Percentiles rank a stretch among this genome's conserved stretches.
Evolutionary conservation across 53 echinoderm and acorn worm species (phyloP).

Genomic region (Patiria pectinifera): DNA sequence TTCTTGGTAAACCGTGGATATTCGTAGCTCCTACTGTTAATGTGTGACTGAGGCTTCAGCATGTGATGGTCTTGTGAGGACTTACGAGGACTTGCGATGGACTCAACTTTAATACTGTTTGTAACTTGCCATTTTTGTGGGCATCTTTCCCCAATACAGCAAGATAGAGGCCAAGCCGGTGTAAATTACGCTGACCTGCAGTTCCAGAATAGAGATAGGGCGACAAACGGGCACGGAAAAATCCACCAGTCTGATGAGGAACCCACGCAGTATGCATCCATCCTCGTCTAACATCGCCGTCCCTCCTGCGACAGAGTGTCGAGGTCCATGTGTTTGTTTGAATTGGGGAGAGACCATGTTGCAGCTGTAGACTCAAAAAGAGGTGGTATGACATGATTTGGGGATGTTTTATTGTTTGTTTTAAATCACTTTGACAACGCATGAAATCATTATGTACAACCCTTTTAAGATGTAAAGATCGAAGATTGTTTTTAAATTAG

Average conservation of each 20-base stretch:
- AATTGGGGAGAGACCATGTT: constrained; percentile 27
- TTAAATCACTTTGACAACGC: no score
- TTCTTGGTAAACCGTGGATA: no score
- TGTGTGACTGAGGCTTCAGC: no score
- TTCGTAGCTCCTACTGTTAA: no score
- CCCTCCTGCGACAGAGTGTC: not conserved
- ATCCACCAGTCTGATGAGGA: constrained; percentile 20
- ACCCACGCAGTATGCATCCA: constrained; percentile 58
- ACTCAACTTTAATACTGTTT: not conserved
- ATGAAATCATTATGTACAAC: no score
- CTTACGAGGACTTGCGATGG: no score
- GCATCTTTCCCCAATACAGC: not conserved
- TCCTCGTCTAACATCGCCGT: constrained; percentile 26
- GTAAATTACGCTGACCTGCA: constrained; percentile 41
- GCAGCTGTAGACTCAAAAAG: constrained; percentile 25
- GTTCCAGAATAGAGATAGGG: constrained; percentile 18
- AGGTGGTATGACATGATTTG: not conserved
- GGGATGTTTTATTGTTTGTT: not conserved
- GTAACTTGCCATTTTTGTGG: not conserved
- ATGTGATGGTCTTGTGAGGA: no score
- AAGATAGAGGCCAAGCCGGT: constrained; percentile 30
- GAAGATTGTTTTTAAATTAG: not conserved
- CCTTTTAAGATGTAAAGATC: not conserved
- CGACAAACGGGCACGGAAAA: constrained; percentile 15
- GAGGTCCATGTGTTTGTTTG: constrained; percentile 32